phyloP scores from a whole-genome alignment of 2,113 vertebrate species.

The Arenaria interpres region DNA sequence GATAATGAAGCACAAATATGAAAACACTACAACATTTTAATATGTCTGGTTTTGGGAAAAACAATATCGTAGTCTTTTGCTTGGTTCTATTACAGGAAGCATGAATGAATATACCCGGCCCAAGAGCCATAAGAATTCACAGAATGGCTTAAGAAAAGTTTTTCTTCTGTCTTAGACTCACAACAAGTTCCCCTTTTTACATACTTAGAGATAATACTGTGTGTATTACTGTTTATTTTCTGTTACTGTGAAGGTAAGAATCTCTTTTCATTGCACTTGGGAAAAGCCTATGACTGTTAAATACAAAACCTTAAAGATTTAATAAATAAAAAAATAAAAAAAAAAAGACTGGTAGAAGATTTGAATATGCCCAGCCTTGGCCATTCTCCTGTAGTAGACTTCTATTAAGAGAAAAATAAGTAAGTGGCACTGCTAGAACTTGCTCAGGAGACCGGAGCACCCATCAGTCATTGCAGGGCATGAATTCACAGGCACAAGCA shows the following conservation, averaged over 20 bases:
- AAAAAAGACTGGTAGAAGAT: background rate
- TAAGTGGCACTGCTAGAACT: background rate
- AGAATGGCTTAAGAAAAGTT: background rate
- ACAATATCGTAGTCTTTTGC: background rate
- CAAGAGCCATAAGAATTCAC: background rate
- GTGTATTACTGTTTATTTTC: background rate
- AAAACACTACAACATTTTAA: constrained; percentile 1
- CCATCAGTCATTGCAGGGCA: background rate
- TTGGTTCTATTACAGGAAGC: background rate
- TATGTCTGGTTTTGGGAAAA: background rate
- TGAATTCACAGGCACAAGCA: background rate
- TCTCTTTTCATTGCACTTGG: background rate
- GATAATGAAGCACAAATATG: background rate
- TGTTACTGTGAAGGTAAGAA: background rate
- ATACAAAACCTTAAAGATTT: background rate
- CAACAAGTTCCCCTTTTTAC: background rate
- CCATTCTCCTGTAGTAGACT: background rate
- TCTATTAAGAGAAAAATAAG: background rate
- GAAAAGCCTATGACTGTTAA: background rate
- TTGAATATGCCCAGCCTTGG: background rate
- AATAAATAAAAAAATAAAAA: too few species aligned
- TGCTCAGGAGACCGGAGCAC: background rate
- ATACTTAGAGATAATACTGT: background rate
- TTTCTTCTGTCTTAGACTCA: background rate
- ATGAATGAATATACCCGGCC: background rate